Conservation (phyloP, 1,140 invertebrate genomes). For the Camponotus floridanus region DNA sequence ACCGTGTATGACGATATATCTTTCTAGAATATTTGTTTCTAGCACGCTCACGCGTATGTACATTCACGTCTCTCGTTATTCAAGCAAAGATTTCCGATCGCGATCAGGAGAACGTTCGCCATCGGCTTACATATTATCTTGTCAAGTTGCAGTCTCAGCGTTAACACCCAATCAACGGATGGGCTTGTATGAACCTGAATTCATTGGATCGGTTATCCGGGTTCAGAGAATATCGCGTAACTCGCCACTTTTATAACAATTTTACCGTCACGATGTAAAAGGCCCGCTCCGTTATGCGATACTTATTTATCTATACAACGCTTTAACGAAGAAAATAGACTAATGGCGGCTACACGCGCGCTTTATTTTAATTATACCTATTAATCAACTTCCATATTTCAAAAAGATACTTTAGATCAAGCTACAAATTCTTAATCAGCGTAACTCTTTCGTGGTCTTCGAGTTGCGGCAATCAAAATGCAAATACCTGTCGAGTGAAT, state of each 20-base stretch:
- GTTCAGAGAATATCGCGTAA: constrained; percentile 38
- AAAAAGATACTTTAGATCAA: constrained; percentile 50
- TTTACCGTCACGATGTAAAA: constrained; percentile 27
- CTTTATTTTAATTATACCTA: constrained; percentile 53
- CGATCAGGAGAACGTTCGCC: constrained; percentile 21
- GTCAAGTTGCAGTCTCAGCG: constrained; percentile 12
- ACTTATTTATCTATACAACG: constrained; percentile 35
- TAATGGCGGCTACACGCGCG: background rate
- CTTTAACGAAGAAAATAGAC: constrained; percentile 53
- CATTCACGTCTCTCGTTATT: constrained; percentile 15
- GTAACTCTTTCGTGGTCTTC: constrained; percentile 40
- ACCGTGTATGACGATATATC: constrained; percentile 11
- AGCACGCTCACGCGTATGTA: background rate
- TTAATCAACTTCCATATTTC: constrained; percentile 49
- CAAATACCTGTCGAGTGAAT: constrained; percentile 45
- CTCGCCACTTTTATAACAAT: constrained; percentile 41
- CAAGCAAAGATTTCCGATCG: constrained; percentile 37
- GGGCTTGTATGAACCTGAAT: constrained; percentile 32
- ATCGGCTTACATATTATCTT: constrained; percentile 44
- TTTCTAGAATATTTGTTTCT: background rate
- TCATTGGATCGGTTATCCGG: constrained; percentile 10
- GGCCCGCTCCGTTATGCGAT: constrained; percentile 26
- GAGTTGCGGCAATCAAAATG: constrained; percentile 54
- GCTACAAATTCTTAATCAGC: constrained; percentile 54
- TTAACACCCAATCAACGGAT: constrained; percentile 45